Evolutionary conservation across 2,113 vertebrate species (phyloP).

Genomic region (Trachemys scripta): DNA sequence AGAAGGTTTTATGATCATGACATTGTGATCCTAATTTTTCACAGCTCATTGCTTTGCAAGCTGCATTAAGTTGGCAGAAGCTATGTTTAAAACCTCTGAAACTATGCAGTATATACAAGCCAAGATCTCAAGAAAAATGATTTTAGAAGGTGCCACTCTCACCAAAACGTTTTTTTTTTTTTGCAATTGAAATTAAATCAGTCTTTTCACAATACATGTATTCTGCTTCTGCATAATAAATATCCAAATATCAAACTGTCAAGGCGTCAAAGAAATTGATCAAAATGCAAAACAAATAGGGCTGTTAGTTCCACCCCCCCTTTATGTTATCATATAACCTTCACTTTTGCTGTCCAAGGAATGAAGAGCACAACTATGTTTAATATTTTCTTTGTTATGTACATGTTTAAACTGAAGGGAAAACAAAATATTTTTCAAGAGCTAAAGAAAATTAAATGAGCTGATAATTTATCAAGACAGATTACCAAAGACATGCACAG

Average conservation of each 20-base stretch:
- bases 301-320: not conserved
- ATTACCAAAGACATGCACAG: not conserved
- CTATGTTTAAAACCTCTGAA: not conserved
- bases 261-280: not conserved
- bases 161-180: not conserved
- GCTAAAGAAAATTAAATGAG: not conserved
- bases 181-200: not conserved
- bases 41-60: slow-evolving; percentile 25
- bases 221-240: not conserved
- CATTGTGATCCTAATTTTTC: slow-evolving; percentile 19
- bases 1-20: slow-evolving; percentile 35
- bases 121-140: not conserved
- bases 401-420: not conserved
- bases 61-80: not conserved
- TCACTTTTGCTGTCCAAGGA: not conserved
- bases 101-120: not conserved
- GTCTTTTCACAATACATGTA: not conserved
- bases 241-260: not conserved
- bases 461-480: not conserved
- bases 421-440: not conserved
- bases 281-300: not conserved
- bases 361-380: not conserved
- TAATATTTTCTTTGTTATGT: not conserved
- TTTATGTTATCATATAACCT: not conserved
- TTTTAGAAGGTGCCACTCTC: slow-evolving; percentile 11